These are phyloP conservation scores for Steinernema scapterisci DNA, from an alignment of 2,888 invertebrate genomes.

Conservation along the genomic window DNA sequence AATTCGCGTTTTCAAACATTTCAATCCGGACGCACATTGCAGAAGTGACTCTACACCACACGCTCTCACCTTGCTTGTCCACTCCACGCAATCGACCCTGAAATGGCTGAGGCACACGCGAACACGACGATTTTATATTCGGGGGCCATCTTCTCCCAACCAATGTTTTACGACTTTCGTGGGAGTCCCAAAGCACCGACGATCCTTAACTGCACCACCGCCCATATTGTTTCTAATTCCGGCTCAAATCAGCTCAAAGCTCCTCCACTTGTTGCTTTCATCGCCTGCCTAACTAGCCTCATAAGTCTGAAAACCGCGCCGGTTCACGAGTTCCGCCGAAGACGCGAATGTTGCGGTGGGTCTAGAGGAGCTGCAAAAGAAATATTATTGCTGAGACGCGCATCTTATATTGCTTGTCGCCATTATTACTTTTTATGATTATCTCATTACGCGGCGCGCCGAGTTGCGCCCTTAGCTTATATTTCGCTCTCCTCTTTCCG, in stretches of 20 bases:
- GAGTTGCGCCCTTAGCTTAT: slow-evolving; percentile 32
- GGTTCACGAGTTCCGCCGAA: no score
- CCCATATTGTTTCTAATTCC: no score
- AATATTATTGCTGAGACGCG: slow-evolving; percentile 13
- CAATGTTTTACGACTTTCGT: slow-evolving; percentile 21
- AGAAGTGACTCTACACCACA: slow-evolving; percentile 22
- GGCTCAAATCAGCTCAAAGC: no score
- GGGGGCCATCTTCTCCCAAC: slow-evolving; percentile 21
- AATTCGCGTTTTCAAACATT: background rate
- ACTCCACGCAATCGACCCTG: slow-evolving; percentile 15
- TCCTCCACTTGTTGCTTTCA: no score
- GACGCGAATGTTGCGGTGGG: no score
- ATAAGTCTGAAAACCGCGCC: no score
- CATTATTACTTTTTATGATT: slow-evolving; percentile 32
- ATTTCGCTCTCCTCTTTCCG: slow-evolving; percentile 9
- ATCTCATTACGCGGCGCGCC: slow-evolving; percentile 32
- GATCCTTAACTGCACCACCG: background rate
- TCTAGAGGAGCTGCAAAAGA: background rate
- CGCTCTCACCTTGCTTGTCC: slow-evolving; percentile 19
- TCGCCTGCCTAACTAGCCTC: no score
- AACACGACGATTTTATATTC: slow-evolving; percentile 27
- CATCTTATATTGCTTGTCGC: slow-evolving; percentile 33
- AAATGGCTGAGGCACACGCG: slow-evolving; percentile 21
- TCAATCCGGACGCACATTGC: background rate
- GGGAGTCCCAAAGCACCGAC: slow-evolving; percentile 18